Base-by-base conservation (phyloP, 2,113 vertebrate species). In the Barnardius zonarius region DNA sequence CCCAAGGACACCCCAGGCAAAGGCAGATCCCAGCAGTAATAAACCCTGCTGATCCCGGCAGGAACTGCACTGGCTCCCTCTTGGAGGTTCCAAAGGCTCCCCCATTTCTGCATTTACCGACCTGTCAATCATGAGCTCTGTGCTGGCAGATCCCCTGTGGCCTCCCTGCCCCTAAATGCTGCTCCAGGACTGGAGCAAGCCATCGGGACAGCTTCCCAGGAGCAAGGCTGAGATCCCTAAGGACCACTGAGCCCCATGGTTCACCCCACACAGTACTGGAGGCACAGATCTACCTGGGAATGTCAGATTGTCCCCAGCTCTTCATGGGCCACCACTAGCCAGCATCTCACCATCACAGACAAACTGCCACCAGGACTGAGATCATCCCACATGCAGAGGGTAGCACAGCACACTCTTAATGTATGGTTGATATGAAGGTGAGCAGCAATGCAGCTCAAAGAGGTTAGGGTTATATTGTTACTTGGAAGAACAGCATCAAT, bases 361-460 rank as follows among this genome's bases (percentile, higher is more conserved):
- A 35, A 27, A n/a, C 8, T 20, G 24, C 52, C 13, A 1, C 4
- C 6, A 41, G 37, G 24, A 25, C 72, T 25, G n/a, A 61, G 52
- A 57, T 28, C 31, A 23, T 13, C 62, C 43, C 1, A 0, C 43
- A 27, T 0, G 4, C 68, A 39, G 81, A 57, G 0, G 1, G 35
- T 39, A 43, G 54, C 1, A 0, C 35, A 37, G 57, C 43, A 39
- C 55, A 37, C n/a, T 55, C 61, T 44, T n/a, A 55, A 28, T 17
- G 14, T 25, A 11, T 1, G 14, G 44, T 46, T 11, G n/a, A 43
- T 31, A 39, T 2, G 41, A 44, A 43, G 22, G 31, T 48, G 33
- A 70, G 43, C 16, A 17, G 46, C 2, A 2, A 24, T 4, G 49
- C 30, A 64, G 44, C 62, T 59, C 49, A n/a, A 27, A 51, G 37